phyloP scores from a whole-genome alignment of 1,140 invertebrate species.

The Oncopodura yosiiana region DNA sequence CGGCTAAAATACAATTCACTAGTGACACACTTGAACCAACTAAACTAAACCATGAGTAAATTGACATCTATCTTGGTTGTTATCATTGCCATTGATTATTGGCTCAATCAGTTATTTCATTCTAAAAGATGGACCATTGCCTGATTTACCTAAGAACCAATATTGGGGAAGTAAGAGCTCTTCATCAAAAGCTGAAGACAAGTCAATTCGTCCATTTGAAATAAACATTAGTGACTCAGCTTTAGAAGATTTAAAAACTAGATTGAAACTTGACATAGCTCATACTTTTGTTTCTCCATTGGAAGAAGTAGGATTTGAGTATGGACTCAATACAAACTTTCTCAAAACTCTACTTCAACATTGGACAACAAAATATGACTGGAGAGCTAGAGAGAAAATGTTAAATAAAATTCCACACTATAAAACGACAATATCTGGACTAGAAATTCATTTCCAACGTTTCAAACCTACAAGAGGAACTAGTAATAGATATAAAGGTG shows the following conservation, averaged over 20 bases:
- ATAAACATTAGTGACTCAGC: conserved; percentile 42
- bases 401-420: conserved; percentile 65
- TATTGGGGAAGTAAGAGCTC: neutral
- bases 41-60: no score
- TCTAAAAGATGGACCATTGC: conserved; percentile 1
- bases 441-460: conserved; percentile 66
- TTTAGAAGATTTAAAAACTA: conserved; percentile 38
- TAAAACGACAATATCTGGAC: conserved; percentile 52
- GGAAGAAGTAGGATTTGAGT: conserved; percentile 40
- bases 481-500: conserved; percentile 38
- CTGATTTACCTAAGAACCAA: neutral
- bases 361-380: conserved; percentile 66
- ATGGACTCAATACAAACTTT: conserved; percentile 42
- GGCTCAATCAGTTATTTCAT: no score
- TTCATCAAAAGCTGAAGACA: conserved; percentile 34
- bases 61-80: no score
- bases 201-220: conserved; percentile 43
- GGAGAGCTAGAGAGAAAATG: conserved; percentile 53
- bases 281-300: conserved; percentile 8
- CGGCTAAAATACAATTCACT: no score
- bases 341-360: conserved; percentile 53
- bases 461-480: conserved; percentile 40
- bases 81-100: no score
- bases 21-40: no score
- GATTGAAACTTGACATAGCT: conserved; percentile 10